A percentile compares a stretch with the other conserved stretches of the same genome.
Evolutionary conservation across 1,140 invertebrate species (phyloP).

Genomic region (Rhagoletis pomonella): DNA sequence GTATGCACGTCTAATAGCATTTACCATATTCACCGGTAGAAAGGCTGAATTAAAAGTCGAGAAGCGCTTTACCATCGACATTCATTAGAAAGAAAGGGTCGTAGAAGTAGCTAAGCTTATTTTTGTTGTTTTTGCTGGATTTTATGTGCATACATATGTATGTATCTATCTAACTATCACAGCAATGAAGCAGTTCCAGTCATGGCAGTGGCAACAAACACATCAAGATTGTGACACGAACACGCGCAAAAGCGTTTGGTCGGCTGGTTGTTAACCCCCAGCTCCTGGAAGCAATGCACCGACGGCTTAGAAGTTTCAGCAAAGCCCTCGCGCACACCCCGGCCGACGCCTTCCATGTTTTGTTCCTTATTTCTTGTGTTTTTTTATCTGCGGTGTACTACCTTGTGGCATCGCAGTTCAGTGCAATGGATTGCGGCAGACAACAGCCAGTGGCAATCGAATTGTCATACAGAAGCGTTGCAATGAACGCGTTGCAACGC

Average conservation of each 20-base stretch:
- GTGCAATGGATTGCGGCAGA: background rate
- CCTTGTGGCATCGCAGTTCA: background rate
- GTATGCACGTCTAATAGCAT: background rate
- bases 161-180: too few species aligned
- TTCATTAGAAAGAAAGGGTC: constrained; percentile 38
- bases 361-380: background rate
- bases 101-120: background rate
- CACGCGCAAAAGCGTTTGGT: constrained; percentile 38
- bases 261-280: constrained; percentile 43
- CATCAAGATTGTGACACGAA: constrained; percentile 48
- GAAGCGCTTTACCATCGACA: constrained; percentile 49
- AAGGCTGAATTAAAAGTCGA: constrained; percentile 19
- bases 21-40: constrained; percentile 18
- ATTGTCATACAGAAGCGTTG: constrained; percentile 49
- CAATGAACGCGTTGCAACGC: constrained; percentile 41
- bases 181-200: constrained; percentile 34
- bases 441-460: constrained; percentile 36
- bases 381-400: background rate
- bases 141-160: constrained; percentile 16
- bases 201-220: constrained; percentile 47
- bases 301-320: background rate
- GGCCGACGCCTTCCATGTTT: too few species aligned
- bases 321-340: background rate
- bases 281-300: background rate
- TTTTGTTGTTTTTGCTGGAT: constrained; percentile 18